phyloP scores from a whole-genome alignment of 2,888 invertebrate genomes.

The Tribolium freemani region DNA sequence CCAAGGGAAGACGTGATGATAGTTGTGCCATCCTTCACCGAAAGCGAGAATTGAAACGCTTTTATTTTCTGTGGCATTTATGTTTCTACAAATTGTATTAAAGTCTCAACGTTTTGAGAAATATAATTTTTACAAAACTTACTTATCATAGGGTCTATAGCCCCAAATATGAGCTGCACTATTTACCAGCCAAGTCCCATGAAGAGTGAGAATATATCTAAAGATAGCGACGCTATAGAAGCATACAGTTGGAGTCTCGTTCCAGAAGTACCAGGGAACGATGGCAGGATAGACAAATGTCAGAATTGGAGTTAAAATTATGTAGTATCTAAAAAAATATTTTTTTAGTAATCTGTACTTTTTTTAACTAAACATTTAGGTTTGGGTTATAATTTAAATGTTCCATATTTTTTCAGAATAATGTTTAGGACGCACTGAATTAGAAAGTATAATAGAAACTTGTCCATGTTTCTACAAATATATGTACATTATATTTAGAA shows the following conservation, averaged over 20 bases:
- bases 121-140: constrained; percentile 54
- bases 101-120: background rate
- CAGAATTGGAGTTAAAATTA: constrained; percentile 78
- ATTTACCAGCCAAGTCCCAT: constrained; percentile 93
- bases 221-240: constrained; percentile 81
- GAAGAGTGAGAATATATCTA: constrained; percentile 84
- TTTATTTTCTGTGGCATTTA: constrained; percentile 21
- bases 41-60: constrained; percentile 79
- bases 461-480: too few relatives aligned
- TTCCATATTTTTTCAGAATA: too few relatives aligned
- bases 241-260: constrained; percentile 75
- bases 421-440: too few relatives aligned
- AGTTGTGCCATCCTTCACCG: constrained; percentile 96
- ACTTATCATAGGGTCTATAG: constrained; percentile 81
- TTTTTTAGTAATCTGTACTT: background rate
- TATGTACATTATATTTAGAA: too few relatives aligned
- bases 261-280: constrained; percentile 84
- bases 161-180: constrained; percentile 90
- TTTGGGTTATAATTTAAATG: too few relatives aligned
- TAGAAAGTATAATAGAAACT: too few relatives aligned
- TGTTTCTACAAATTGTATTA: constrained; percentile 17
- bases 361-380: too few relatives aligned
- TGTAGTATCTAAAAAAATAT: constrained; percentile 72
- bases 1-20: constrained; percentile 94
- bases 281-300: constrained; percentile 85